Base-by-base conservation (phyloP, 2,888 invertebrate species). In the Buathra laborator region DNA sequence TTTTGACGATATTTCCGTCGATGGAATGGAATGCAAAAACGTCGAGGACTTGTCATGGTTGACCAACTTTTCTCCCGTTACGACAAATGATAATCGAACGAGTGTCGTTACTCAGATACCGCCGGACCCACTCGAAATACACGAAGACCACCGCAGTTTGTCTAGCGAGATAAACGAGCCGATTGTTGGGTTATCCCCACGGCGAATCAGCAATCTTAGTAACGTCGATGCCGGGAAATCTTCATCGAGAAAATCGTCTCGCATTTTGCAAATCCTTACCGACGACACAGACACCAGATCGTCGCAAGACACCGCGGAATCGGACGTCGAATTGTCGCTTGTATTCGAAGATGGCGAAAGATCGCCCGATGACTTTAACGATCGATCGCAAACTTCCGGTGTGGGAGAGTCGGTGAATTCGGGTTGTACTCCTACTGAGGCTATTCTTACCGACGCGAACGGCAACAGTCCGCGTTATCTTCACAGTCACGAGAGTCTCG, bases 71-170 rank as follows among this genome's bases (percentile, higher is more conserved):
- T 24, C 9, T 16, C 10, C 12, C 1, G 66, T 14, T 10, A n/a
- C 29, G 0, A 37, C 14, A 10, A 16, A 37, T 3, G 24, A 24
- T 19, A 24, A 56, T 9, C 1, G 10, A 2, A 9, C 32, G 71
- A 16, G n/a, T 0, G 0, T 48, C 12, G 12, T n/a, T 24, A 71
- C 59, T 70, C 16, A 44, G 53, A 10, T 14, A 0, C n/a, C 37
- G 37, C 9, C 46, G 16, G 83, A 79, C 66, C 56, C 79, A 12
- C 70, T 75, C 59, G 68, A 51, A 19, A 75, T 75, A 5, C 32
- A 74, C 48, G 48, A 64, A 6, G 64, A 48, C 16, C 44, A 79
- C 7, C 46, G 46, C 6, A 12, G 12, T 48, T 5, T 14, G n/a
- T 19, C 24, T 9, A 3, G 19, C 32, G 62, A 64, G 7, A 32